Percentiles rank a stretch among this genome's conserved stretches.
phyloP scores from a whole-genome alignment of 2,888 invertebrate genomes.

The Melanostoma scalare region DNA sequence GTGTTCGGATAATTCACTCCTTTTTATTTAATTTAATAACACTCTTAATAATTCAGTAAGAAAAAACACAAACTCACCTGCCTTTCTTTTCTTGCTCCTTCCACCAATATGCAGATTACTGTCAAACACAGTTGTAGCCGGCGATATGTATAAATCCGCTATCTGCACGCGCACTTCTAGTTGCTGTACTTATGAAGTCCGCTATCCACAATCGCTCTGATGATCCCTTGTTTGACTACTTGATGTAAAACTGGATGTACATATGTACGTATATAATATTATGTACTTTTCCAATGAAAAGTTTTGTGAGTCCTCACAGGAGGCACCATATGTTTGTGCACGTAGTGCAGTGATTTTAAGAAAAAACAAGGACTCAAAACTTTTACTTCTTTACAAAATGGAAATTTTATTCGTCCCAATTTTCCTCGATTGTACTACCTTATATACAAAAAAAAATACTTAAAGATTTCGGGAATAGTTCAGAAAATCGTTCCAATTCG shows the following conservation, averaged over 20 bases:
- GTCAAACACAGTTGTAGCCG: too few relatives aligned
- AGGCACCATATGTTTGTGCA: constrained; percentile 26
- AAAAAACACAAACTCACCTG: background rate
- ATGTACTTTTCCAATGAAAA: background rate
- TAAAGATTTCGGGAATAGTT: too few relatives aligned
- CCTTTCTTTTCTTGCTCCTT: background rate
- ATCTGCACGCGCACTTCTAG: too few relatives aligned
- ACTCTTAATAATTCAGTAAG: background rate
- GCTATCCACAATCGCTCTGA: background rate
- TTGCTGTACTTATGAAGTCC: too few relatives aligned
- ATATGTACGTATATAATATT: background rate
- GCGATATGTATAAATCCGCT: too few relatives aligned
- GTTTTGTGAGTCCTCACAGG: constrained; percentile 3
- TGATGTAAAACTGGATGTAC: background rate
- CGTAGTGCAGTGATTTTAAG: background rate
- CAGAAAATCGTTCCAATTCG: too few relatives aligned
- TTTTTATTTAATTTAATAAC: constrained; percentile 8
- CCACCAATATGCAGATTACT: too few relatives aligned
- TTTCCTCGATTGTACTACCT: background rate
- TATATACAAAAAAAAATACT: too few relatives aligned
- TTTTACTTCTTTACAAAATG: background rate
- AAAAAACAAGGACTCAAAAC: background rate
- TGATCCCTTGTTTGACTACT: background rate
- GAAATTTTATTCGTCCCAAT: background rate
- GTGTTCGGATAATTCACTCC: background rate